phyloP scores from a whole-genome alignment of 2,113 vertebrate species.

The Anseranas semipalmata region DNA sequence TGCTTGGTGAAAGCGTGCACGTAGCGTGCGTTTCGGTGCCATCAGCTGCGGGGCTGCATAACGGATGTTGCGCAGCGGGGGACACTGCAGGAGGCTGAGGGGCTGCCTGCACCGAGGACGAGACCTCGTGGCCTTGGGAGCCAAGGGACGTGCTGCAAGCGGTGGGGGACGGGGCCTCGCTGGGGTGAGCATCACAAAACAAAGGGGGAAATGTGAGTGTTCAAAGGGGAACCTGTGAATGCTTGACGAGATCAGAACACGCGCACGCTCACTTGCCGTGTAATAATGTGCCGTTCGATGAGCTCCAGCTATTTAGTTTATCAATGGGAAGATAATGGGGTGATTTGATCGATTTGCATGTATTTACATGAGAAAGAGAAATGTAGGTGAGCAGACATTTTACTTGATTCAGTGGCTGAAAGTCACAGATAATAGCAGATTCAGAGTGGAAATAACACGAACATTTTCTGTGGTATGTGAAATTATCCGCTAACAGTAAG shows the following conservation, averaged over 20 bases:
- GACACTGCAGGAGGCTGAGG: neutral
- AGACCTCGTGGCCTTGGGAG: neutral
- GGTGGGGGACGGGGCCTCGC: too few species aligned
- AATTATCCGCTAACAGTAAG: neutral
- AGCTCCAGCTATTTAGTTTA: neutral
- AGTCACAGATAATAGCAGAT: neutral
- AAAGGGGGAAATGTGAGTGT: neutral
- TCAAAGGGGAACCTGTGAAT: neutral
- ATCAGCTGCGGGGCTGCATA: rapidly evolving
- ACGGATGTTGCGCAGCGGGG: rapidly evolving
- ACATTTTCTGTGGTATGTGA: neutral
- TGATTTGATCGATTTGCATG: neutral
- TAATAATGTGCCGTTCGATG: neutral
- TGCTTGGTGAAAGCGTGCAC: neutral
- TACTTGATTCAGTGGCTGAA: neutral
- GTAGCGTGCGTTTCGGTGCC: neutral
- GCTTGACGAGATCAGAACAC: neutral
- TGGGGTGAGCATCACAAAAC: too few species aligned
- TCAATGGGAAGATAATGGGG: neutral
- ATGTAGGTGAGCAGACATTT: neutral
- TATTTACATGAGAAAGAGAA: neutral
- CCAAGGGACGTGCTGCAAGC: neutral
- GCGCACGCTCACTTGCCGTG: neutral
- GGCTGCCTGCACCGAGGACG: neutral
- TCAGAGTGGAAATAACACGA: neutral